A percentile compares a stretch with the other conserved stretches of the same genome.
These are phyloP conservation scores for Dermatemys mawii DNA, from an alignment of 2,113 vertebrate species.

Conservation along the genomic window DNA sequence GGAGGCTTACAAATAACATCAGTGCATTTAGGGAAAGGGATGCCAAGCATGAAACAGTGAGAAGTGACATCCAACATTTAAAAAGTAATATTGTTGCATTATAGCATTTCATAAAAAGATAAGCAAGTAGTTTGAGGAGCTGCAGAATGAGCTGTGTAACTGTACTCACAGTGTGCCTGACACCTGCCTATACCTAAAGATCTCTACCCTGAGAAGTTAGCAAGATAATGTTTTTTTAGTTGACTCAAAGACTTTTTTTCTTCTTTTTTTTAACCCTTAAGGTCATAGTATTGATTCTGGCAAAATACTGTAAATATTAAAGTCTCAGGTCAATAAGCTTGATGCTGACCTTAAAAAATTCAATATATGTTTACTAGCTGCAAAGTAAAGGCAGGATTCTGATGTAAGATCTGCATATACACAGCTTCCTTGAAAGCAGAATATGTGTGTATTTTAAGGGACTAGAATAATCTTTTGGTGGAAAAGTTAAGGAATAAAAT, in stretches of 20 bases:
- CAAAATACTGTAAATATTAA: constrained; percentile 67
- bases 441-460: background rate
- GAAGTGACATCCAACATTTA: too few relatives aligned
- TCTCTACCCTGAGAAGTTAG: background rate
- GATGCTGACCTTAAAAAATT: constrained; percentile 52
- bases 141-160: background rate
- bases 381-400: constrained; percentile 27
- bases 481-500: fast-evolving
- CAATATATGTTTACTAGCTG: constrained; percentile 50
- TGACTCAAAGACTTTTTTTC: background rate
- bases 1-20: background rate
- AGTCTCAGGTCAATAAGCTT: constrained; percentile 63
- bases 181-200: too few relatives aligned
- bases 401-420: background rate
- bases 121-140: background rate
- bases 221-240: constrained; percentile 50
- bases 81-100: background rate
- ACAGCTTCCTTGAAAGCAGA: background rate
- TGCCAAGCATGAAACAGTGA: background rate
- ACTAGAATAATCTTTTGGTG: background rate
- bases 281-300: constrained; percentile 68
- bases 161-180: background rate
- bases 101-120: background rate
- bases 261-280: constrained; percentile 32
- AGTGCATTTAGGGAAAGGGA: background rate